phyloP scores from a whole-genome alignment of 2,888 invertebrate species.

The Timema cristinae region DNA sequence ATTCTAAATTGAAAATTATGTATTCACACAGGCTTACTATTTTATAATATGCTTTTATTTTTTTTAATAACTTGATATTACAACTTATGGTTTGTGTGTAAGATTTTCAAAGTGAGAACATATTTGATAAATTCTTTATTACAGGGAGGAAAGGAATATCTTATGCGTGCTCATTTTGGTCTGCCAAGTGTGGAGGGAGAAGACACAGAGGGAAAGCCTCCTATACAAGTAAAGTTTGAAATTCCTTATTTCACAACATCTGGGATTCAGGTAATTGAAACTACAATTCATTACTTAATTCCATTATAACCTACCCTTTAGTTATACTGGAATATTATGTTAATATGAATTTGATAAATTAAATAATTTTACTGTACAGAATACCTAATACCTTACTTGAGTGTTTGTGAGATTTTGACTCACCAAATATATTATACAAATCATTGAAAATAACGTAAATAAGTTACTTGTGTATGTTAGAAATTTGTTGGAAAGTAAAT shows the following conservation, averaged over 20 bases:
- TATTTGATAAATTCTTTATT: constrained; percentile 21
- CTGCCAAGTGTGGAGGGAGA: constrained; percentile 93
- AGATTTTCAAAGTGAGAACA: neutral
- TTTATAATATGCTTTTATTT: no score
- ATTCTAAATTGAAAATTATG: no score
- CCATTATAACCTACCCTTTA: neutral
- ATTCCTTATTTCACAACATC: constrained; percentile 99
- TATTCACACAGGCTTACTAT: no score
- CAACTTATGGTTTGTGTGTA: neutral
- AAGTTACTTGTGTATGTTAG: no score
- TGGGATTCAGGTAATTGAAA: constrained; percentile 78
- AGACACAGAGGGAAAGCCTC: constrained; percentile 92
- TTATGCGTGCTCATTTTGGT: constrained; percentile 98
- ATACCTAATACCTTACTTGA: no score
- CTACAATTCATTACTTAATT: neutral
- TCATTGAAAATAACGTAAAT: no score
- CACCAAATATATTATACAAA: no score
- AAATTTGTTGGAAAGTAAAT: no score
- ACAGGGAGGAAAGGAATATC: constrained; percentile 91
- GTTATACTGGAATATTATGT: neutral
- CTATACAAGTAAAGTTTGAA: constrained; percentile 98
- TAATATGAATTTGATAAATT: no score
- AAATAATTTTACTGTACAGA: no score
- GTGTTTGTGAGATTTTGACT: no score
- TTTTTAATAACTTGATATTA: neutral